Evolutionary conservation across 2,888 invertebrate genomes (phyloP), one percentile per base, ranked within the genome.

Genomic region (Diplolepis rosae): DNA sequence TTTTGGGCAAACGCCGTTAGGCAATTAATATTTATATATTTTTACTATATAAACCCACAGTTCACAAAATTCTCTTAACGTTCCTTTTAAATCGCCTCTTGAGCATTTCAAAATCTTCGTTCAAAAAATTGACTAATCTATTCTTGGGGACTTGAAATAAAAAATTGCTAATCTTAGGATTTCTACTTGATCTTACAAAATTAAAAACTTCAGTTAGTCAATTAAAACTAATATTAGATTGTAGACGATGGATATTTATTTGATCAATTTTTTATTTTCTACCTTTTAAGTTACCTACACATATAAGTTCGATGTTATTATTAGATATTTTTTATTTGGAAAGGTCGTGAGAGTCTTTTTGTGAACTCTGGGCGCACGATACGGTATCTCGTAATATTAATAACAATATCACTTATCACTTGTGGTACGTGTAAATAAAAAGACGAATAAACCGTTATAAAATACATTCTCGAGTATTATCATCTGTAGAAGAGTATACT

Each of bases 361-460:
- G 24, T 61, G 39, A 39, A 13, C 39, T 61, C 39, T 61, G 22
- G 24, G 39, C 15, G 13, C 39, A 39, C 61, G 39, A 24, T 61
- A 39, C 61, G 61, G 24, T 61, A 39, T 72, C 72, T 79, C 56
- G 76, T 82, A 78, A 79, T 84, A 84, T 84, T 81, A 82, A 85
- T 86, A 87, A 87, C 86, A 87, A 88, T 87, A 88, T 88, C 87
- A 88, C 87, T 88, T 87, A 87, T 88, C 85, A 87, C 85, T 86
- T 85, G 82, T 86, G 82, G 85, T 85, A 86, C 82, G 81, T 85
- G 84, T 86, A 87, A 88, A 88, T 85, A 86, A 88, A 87, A 87
- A 84, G 85, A 86, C 83, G 86, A 87, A 87, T 88, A 88, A 88
- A 88, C 82, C 85, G 84, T 88, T 88, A 88, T 87, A 88, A 88